Evolutionary conservation across 2,888 invertebrate species (phyloP), one percentile per base, ranked within the genome.

Genomic region (Acanthosoma haemorrhoidale): DNA sequence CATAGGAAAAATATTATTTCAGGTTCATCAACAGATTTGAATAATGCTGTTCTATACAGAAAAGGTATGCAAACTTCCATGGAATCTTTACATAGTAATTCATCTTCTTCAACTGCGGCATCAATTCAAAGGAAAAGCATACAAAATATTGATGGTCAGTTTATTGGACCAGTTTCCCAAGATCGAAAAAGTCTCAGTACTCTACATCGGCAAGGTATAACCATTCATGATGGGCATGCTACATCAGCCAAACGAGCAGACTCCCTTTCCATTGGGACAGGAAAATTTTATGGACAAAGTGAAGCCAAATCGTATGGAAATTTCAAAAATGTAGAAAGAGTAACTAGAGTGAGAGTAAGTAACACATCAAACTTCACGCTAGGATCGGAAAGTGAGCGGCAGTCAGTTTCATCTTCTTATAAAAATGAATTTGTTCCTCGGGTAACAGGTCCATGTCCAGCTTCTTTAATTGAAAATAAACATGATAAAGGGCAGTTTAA

Each of bases 151-250:
- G 87, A 89, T 75, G 87, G 87, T 9, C 86, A 87, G 76, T 87
- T 86, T 76, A 85, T 86, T 70, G 86, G 84, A 73, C 87, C 86
- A 74, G 84, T 87, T 1, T 87, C 86, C 75, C 85, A 84, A 9
- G 91, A 92, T 73, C 84, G 92, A 71, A 87, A 87, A 75, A 92
- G 91, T 77, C 84, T 91, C 43, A 92, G 91, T 76, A 88, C 91
- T 2, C 84, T 92, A 78, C 91, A 92, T 78, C 84, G 91, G 31
- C 90, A 88, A 66, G 76, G 75, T 6, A 61, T 70, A 18, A 69
- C 70, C 21, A n/a, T n/a, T 16, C 73, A 73, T 16, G 73, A 74
- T 36, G 68, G 70, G 2, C 72, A 73, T n/a, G 73, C 73, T 11
- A 63, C 71, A 57, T 63, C 71, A 8, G 71, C 70, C n/a, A 66